Conservation (phyloP, 2,888 invertebrate genomes). For the Eurois occulta region DNA sequence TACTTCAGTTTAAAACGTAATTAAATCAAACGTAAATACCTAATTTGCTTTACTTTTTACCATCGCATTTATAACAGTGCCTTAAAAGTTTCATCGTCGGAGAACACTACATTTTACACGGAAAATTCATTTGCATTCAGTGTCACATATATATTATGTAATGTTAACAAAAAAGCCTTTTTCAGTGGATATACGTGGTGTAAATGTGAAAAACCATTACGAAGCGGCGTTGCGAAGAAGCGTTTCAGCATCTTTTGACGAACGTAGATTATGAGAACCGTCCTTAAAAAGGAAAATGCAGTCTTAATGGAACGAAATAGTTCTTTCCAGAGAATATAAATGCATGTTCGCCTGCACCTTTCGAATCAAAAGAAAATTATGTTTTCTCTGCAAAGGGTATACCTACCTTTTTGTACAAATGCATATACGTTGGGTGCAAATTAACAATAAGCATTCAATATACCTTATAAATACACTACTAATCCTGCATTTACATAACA, state of each 20-base stretch:
- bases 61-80: neutral
- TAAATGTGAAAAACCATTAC: constrained; percentile 1
- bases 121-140: neutral
- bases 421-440: neutral
- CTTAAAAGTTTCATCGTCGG: neutral
- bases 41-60: neutral
- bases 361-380: neutral
- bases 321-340: neutral
- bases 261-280: neutral
- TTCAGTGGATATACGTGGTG: neutral
- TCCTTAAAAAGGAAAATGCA: neutral
- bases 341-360: neutral
- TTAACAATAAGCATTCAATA: constrained; percentile 1
- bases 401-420: neutral
- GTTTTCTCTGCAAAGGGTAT: neutral
- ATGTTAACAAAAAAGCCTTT: neutral
- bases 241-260: constrained; percentile 7
- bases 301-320: constrained; percentile 3
- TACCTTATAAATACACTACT: neutral
- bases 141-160: neutral
- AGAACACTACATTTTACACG: neutral
- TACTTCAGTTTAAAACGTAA: too few species aligned
- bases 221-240: neutral
- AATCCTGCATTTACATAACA: constrained; percentile 9
- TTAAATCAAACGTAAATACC: too few species aligned